phyloP scores from a whole-genome alignment of 2,888 invertebrate species.

The Cheilosia scutellata region DNA sequence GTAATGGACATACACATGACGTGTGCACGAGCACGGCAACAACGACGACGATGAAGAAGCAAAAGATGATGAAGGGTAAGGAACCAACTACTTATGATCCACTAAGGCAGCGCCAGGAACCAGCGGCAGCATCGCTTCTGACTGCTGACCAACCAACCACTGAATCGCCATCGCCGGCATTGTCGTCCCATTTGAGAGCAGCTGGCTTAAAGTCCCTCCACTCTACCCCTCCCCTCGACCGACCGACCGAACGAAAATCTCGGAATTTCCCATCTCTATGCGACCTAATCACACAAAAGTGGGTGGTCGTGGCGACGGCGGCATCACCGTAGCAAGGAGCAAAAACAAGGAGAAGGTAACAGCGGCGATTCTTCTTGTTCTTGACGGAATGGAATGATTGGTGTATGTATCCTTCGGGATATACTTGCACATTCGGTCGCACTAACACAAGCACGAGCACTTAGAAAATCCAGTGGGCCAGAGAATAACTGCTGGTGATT shows the following conservation, averaged over 20 bases:
- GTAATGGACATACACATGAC: slow-evolving; percentile 67
- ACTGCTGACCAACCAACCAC: slow-evolving; percentile 56
- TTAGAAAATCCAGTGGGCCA: slow-evolving; percentile 62
- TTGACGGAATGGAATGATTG: slow-evolving; percentile 74
- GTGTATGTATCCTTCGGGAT: slow-evolving; percentile 63
- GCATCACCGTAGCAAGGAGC: slow-evolving; percentile 43
- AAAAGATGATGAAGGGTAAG: slow-evolving; percentile 62
- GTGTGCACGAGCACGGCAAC: slow-evolving; percentile 44
- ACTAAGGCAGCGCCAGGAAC: slow-evolving; percentile 53
- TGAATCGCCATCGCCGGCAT: slow-evolving; percentile 5
- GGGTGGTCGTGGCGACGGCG: slow-evolving; percentile 56
- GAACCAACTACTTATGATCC: slow-evolving; percentile 63
- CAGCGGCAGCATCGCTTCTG: slow-evolving; percentile 42
- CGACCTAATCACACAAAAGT: slow-evolving; percentile 62
- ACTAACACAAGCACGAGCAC: slow-evolving; percentile 44
- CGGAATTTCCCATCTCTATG: slow-evolving; percentile 14
- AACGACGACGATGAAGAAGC: slow-evolving; percentile 45
- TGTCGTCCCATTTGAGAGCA: slow-evolving; percentile 49
- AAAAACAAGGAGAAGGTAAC: slow-evolving; percentile 68
- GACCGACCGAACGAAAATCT: slow-evolving; percentile 15
- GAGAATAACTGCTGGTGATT: slow-evolving; percentile 57
- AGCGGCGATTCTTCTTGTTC: slow-evolving; percentile 68
- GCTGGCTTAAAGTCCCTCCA: slow-evolving; percentile 47
- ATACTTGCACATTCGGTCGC: slow-evolving; percentile 46
- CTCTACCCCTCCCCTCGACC: neutral